Percentiles rank a stretch among this genome's conserved stretches.
phyloP scores from a whole-genome alignment of 2,113 vertebrate species.

The Mungos mungo region DNA sequence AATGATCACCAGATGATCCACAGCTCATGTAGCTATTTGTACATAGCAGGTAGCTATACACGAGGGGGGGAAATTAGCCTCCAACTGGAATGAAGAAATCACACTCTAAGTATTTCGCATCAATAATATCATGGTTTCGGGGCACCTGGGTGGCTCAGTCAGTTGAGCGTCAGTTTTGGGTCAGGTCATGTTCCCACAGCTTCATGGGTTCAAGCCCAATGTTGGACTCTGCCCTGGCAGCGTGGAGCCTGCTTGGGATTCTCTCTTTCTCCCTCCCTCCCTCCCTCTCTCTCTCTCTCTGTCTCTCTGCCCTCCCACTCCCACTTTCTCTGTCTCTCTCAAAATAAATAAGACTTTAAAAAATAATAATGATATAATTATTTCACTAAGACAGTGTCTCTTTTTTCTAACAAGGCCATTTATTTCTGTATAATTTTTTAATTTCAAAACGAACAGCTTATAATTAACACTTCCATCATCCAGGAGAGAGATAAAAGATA shows the following conservation, averaged over 20 bases:
- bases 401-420: slow-evolving; percentile 1
- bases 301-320: too few relatives aligned
- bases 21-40: neutral
- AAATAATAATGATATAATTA: neutral
- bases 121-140: too few relatives aligned
- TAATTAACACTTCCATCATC: neutral
- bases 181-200: too few relatives aligned
- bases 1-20: neutral
- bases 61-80: neutral
- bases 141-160: too few relatives aligned
- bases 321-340: too few relatives aligned
- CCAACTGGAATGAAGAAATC: neutral
- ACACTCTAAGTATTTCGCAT: neutral
- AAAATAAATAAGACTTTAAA: too few relatives aligned
- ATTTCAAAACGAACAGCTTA: neutral
- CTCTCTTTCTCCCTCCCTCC: too few relatives aligned
- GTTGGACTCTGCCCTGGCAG: too few relatives aligned
- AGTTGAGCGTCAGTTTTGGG: too few relatives aligned
- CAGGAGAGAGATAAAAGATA: neutral
- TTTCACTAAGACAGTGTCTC: neutral
- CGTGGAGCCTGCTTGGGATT: too few relatives aligned
- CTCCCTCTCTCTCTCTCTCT: too few relatives aligned
- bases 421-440: neutral
- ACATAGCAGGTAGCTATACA: neutral
- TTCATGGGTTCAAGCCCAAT: too few relatives aligned